Conservation (phyloP, 2,888 invertebrate genomes). For the Sphecodes monilicornis region DNA sequence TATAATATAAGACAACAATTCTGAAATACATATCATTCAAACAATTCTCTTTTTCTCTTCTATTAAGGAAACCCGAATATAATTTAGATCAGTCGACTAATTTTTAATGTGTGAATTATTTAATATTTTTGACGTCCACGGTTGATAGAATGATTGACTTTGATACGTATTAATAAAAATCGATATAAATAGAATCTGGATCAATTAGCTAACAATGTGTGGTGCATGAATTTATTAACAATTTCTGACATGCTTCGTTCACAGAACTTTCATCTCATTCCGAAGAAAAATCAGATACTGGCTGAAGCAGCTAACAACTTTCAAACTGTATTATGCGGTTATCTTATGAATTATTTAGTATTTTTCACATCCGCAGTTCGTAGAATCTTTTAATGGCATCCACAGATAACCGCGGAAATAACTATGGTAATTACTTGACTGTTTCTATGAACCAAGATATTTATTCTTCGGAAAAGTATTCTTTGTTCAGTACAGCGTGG, state of each 20-base stretch:
- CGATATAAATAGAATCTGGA: no score
- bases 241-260: not conserved
- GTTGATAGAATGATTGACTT: no score
- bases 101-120: not conserved
- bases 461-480: not conserved
- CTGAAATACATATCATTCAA: no score
- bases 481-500: not conserved
- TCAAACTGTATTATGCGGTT: not conserved
- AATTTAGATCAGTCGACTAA: not conserved
- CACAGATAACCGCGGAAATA: not conserved
- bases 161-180: no score
- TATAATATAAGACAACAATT: no score
- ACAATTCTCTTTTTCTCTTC: no score
- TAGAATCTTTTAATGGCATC: not conserved
- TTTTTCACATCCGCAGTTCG: not conserved
- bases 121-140: not conserved
- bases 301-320: not conserved
- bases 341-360: conserved; percentile 8
- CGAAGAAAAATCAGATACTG: not conserved
- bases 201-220: no score
- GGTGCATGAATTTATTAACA: no score
- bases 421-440: not conserved
- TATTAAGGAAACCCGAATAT: not conserved
- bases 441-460: not conserved
- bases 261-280: not conserved